phyloP scores from a whole-genome alignment of 2,888 invertebrate species.

The Bugula neritina region DNA sequence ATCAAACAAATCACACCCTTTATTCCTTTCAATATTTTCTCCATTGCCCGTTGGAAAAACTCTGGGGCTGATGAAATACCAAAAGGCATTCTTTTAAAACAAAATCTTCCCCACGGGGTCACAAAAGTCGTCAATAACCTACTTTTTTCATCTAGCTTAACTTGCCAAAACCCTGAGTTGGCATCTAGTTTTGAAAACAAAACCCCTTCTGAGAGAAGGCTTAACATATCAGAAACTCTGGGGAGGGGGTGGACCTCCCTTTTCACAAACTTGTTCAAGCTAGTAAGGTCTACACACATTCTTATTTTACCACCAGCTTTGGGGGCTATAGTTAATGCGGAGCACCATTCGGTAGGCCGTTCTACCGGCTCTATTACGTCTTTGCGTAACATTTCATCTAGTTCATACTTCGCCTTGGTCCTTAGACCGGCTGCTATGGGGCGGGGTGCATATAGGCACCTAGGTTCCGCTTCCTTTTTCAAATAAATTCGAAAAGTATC shows the following conservation, averaged over 20 bases:
- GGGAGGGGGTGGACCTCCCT: neutral
- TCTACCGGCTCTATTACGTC: neutral
- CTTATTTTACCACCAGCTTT: neutral
- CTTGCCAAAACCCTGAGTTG: constrained; percentile 13
- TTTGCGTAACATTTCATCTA: neutral
- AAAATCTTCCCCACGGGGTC: constrained; percentile 29
- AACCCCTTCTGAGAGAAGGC: neutral
- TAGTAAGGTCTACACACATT: constrained; percentile 4
- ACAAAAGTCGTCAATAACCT: constrained; percentile 34
- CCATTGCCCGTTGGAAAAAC: constrained; percentile 7
- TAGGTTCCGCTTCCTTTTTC: neutral
- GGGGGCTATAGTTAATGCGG: neutral
- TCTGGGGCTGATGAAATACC: constrained; percentile 16
- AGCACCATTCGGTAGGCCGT: neutral
- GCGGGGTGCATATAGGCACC: neutral
- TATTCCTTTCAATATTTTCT: constrained; percentile 8
- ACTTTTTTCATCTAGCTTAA: neutral
- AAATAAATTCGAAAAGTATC: neutral
- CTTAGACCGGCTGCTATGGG: neutral
- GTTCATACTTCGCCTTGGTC: neutral
- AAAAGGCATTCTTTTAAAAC: neutral
- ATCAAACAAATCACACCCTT: constrained; percentile 5
- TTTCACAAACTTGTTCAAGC: neutral
- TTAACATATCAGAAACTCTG: neutral
- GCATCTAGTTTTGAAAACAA: constrained; percentile 1